Evolutionary conservation across 2,888 invertebrate genomes (phyloP).

Genomic region (Phortica magna): DNA sequence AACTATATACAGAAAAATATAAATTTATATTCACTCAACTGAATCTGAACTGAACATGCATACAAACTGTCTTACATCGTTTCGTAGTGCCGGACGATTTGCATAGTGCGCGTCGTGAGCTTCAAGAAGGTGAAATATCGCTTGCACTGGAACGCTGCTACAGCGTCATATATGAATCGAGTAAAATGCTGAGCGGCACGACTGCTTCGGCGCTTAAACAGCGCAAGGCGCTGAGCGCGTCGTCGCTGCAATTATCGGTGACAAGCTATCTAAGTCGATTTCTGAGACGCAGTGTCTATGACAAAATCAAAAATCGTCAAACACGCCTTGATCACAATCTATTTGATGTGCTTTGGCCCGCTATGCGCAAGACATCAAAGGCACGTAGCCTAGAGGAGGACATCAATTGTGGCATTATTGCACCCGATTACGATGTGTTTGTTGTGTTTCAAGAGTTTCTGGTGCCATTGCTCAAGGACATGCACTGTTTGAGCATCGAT

Average conservation of each 20-base stretch:
- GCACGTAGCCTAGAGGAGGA: conserved; percentile 82
- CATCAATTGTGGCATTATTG: conserved; percentile 86
- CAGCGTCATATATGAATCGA: conserved; percentile 83
- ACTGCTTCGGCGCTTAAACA: conserved; percentile 70
- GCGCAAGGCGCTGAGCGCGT: conserved; percentile 80
- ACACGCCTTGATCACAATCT: conserved; percentile 92
- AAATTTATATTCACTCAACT: background rate
- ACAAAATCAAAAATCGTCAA: conserved; percentile 85
- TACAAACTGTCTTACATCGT: conserved; percentile 13
- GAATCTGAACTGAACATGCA: conserved; percentile 21
- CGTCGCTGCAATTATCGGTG: conserved; percentile 80
- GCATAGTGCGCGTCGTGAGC: conserved; percentile 85
- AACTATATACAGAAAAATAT: conserved; percentile 28
- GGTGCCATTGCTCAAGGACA: conserved; percentile 88
- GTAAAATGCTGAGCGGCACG: conserved; percentile 67
- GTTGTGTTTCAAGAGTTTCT: conserved; percentile 90
- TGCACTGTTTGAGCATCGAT: conserved; percentile 85
- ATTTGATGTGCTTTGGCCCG: conserved; percentile 93
- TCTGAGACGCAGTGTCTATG: conserved; percentile 85
- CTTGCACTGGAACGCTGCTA: conserved; percentile 88
- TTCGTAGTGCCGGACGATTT: conserved; percentile 85
- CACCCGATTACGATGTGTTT: conserved; percentile 92
- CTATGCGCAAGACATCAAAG: conserved; percentile 87
- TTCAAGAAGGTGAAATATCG: conserved; percentile 85
- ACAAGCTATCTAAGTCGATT: conserved; percentile 85